Base-by-base conservation (phyloP, 2,797 vertebrate species). In the Cryptoblepharus egeriae region DNA sequence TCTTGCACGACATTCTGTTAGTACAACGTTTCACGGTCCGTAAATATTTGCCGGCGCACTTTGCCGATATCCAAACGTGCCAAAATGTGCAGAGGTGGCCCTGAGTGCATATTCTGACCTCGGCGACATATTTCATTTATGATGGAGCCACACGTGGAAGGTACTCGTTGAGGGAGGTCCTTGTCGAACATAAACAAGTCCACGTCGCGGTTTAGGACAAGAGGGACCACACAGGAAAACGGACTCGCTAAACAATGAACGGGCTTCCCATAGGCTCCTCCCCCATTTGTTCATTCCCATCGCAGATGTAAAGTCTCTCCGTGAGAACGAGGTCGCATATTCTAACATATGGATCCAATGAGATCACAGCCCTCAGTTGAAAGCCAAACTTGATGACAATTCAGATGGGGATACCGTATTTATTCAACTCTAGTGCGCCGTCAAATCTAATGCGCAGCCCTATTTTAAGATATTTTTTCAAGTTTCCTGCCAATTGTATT, bases 1-100 rank as follows among this genome's bases (percentile, higher is more conserved):
- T 94, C 90, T 87, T 79, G 57, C 84, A 87, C 90, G 93, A 94
- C 92, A 82, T 69, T 87, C 65, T 94, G 94, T 95, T 95, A 94
- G 88, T 91, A 94, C 88, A 95, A 95, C 91, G 79, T 72, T 90
- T 76, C 89, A 82, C 90, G 73, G 28, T 78, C 84, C 88, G 82
- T 95, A 95, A 96, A 95, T 93, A 95, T 77, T 90, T 91, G 71
- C 77, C 79, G 84, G 87, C 83, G 63, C 81, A 49, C 89, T 82
- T 93, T 83, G 4, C 39, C 39, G 4, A 42, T 79, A 93, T 79
- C 0, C 0, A 72, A 88, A 91, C 1, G 28, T 89, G 92, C 83
- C 90, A 88, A 79, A 88, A 75, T 22, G 71, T 77, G 86, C 28
- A 39, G 61, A 86, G 71, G n/a, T 82, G 49, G 5, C 0, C 35